Evolutionary conservation across 1,140 invertebrate genomes (phyloP).

Genomic region (Drosophila nikananu): DNA sequence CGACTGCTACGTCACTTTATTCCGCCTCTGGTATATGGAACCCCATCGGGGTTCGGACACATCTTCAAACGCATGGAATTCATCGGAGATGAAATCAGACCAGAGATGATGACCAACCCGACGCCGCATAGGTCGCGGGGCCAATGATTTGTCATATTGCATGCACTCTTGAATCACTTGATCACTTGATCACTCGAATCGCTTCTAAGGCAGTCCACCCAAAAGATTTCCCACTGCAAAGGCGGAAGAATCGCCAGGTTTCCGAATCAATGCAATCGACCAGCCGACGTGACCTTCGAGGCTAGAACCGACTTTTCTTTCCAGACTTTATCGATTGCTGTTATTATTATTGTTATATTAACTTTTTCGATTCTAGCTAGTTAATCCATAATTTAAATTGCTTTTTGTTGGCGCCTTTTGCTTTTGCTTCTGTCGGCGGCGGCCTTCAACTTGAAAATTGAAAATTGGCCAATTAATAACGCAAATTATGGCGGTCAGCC

Average conservation of each 20-base stretch:
- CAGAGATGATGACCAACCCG: slow-evolving; percentile 24
- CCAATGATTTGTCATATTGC: slow-evolving; percentile 37
- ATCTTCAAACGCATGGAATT: slow-evolving; percentile 13
- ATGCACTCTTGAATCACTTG: slow-evolving; percentile 13
- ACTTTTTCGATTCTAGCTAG: slow-evolving; percentile 44
- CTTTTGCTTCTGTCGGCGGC: slow-evolving; percentile 10
- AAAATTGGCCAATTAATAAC: slow-evolving; percentile 82
- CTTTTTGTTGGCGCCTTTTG: slow-evolving; percentile 40
- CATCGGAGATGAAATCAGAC: slow-evolving; percentile 33
- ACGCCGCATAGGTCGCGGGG: slow-evolving; percentile 14
- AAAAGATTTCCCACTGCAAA: slow-evolving; percentile 35
- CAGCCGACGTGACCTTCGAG: slow-evolving; percentile 16
- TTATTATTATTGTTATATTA: slow-evolving; percentile 11
- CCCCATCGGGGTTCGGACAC: neutral
- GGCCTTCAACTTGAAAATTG: slow-evolving; percentile 80
- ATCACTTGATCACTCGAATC: neutral
- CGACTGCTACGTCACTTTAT: slow-evolving; percentile 8
- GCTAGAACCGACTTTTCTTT: slow-evolving; percentile 20
- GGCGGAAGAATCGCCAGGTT: slow-evolving; percentile 35
- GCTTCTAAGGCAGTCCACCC: neutral
- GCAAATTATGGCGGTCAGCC: slow-evolving; percentile 74
- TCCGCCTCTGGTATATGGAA: neutral
- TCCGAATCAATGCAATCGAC: slow-evolving; percentile 31
- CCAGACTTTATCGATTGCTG: slow-evolving; percentile 15
- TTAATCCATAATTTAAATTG: slow-evolving; percentile 44